Base-by-base conservation (phyloP, 1,140 invertebrate species). In the Schmidtea mediterranea region DNA sequence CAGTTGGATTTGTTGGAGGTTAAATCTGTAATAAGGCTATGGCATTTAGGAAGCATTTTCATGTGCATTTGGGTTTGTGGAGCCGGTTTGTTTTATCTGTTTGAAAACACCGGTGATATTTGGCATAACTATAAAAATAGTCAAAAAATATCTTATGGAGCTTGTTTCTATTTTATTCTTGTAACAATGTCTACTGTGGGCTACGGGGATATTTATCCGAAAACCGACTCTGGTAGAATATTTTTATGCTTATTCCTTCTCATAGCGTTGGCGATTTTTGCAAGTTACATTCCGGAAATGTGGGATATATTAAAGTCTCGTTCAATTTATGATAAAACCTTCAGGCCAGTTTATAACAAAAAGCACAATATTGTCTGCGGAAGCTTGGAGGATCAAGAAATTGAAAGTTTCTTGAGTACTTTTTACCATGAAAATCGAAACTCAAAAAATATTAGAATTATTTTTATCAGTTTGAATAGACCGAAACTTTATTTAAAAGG, bases 181-280 rank as follows among this genome's bases (percentile, higher is more conserved):
- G 87, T 94, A 56, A 94, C 87, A 58, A 94, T 94, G 86, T 94
- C 86, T 55, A 94, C 87, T 53, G 87, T 94, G 66, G 86, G 86
- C 63, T 92, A 90, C 69, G 86, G 86, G 70, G 86, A 92, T 71
- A 82, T 92, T 61, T 87, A 77, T 72, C 92, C 86, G 73, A 76
- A 86, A 66, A 94, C 87, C 55, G 75, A 89, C 61, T 75, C 90
- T 58, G 87, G 87, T 65, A 75, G 83, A 71, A 82, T 82, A 61
- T 92, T 94, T 75, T 80, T 92, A 69, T 83, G 92, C 67, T 86
- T 94, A 75, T 94, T 92, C 75, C 80, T 94, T 67, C 80, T 94
- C 65, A 83, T 90, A 68, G 84, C 84, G 73, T 82, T 92, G 81
- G 86, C 90, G 76, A 87, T 49, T 39, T 53, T 53, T 40, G 36